These are phyloP conservation scores for Microplitis demolitor DNA, from an alignment of 1,140 invertebrate species.

Conservation along the genomic window DNA sequence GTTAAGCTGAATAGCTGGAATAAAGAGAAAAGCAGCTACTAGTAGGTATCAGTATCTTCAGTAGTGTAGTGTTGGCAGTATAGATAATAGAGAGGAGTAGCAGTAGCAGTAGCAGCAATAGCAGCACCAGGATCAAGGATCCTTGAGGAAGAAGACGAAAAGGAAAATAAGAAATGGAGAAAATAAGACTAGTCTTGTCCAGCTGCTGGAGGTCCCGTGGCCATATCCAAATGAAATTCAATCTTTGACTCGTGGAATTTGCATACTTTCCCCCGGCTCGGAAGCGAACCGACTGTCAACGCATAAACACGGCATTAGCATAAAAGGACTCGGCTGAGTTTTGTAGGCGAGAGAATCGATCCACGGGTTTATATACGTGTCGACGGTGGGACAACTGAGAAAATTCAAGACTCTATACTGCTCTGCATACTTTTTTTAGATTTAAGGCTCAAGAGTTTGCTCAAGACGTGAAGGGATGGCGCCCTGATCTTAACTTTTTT, in stretches of 20 bases:
- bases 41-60: no score
- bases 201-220: not conserved
- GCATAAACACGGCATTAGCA: conserved; percentile 55
- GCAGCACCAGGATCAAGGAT: not conserved
- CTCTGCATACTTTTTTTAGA: not conserved
- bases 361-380: conserved; percentile 13
- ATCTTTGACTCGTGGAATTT: conserved; percentile 54
- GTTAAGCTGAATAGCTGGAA: not conserved
- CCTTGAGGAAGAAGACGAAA: not conserved
- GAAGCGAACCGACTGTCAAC: conserved; percentile 54
- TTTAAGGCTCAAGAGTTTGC: not conserved
- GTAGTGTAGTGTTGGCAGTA: not conserved
- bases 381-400: not conserved
- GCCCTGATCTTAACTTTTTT: not conserved
- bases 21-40: no score
- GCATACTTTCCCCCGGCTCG: conserved; percentile 51
- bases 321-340: conserved; percentile 44
- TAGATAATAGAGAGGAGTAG: not conserved
- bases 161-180: not conserved
- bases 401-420: not conserved
- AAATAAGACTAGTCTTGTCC: not conserved
- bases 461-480: not conserved
- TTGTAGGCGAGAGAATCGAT: conserved; percentile 40
- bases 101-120: not conserved
- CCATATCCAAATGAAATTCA: conserved; percentile 44